Evolutionary conservation across 2,113 vertebrate species (phyloP).

Genomic region (Eretmodus cyanostictus): DNA sequence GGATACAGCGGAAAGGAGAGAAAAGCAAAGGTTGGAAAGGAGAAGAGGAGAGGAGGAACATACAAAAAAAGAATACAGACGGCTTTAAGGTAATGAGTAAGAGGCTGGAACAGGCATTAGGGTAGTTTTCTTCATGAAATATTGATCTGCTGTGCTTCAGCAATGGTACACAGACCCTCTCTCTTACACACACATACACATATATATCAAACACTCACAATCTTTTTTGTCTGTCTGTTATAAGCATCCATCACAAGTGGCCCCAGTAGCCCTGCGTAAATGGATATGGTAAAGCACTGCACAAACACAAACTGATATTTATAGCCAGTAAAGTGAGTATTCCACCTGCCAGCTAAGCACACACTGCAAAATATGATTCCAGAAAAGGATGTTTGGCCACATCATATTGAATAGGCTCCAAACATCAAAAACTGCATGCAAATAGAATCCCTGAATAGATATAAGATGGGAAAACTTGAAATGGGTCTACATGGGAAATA

Average conservation of each 20-base stretch:
- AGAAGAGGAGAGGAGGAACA: background rate
- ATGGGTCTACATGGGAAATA: background rate
- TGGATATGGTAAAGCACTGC: slow-evolving; percentile 19
- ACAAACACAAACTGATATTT: slow-evolving; percentile 16
- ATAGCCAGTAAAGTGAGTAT: background rate
- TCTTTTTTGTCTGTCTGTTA: background rate
- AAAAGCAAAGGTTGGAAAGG: background rate
- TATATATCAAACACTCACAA: background rate
- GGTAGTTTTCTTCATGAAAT: slow-evolving; percentile 39
- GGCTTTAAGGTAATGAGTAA: background rate
- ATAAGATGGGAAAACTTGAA: background rate
- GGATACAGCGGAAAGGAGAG: background rate
- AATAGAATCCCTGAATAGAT: background rate
- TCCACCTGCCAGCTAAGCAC: background rate
- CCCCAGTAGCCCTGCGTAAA: slow-evolving; percentile 24
- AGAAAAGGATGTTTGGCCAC: background rate
- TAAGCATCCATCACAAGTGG: slow-evolving; percentile 33
- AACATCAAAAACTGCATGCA: background rate
- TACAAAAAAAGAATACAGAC: slow-evolving; percentile 8
- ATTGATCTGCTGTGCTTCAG: slow-evolving; percentile 51
- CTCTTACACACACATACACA: background rate
- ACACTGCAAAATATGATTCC: background rate
- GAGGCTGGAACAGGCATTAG: slow-evolving; percentile 10
- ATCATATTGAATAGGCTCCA: background rate
- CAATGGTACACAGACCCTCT: slow-evolving; percentile 4